These are phyloP conservation scores for Lethenteron reissneri DNA, from an alignment of 2,113 vertebrate species.

Conservation along the genomic window DNA sequence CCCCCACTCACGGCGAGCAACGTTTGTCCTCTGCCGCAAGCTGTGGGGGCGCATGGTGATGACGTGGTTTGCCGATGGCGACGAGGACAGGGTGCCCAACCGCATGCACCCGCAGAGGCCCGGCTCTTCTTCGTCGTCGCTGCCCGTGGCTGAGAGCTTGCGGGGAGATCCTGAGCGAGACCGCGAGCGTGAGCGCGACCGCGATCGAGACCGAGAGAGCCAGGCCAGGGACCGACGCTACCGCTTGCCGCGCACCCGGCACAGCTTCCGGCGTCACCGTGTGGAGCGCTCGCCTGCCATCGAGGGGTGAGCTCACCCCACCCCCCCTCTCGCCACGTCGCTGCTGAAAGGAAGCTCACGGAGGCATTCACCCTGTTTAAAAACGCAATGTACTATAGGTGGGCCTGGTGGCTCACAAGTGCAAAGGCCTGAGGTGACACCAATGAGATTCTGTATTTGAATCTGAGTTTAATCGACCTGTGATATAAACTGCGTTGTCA, in stretches of 20 bases:
- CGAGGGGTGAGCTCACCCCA: constrained; percentile 45
- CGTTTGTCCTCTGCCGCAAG: too few species aligned
- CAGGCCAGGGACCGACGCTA: constrained; percentile 40
- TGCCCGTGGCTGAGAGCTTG: too few species aligned
- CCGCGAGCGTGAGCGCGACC: constrained; percentile 21
- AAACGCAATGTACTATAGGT: not conserved
- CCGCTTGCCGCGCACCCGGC: not conserved
- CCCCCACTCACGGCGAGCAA: too few species aligned
- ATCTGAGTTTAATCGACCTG: not conserved
- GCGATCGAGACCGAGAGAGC: constrained; percentile 23
- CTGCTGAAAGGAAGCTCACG: not conserved
- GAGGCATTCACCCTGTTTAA: not conserved
- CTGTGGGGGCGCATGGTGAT: too few species aligned
- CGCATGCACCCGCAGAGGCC: too few species aligned
- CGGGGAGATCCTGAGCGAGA: too few species aligned
- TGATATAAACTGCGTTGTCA: not conserved
- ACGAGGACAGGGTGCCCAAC: too few species aligned
- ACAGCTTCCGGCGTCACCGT: constrained; percentile 38
- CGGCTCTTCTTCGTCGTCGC: too few species aligned
- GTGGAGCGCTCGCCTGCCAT: constrained; percentile 65
- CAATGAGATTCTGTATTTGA: not conserved
- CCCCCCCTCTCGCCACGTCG: not conserved
- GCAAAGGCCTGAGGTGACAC: not conserved
- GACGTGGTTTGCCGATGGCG: too few species aligned
- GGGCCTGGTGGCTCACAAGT: not conserved